Evolutionary conservation across 2,113 vertebrate genomes (phyloP).

Genomic region (Suncus etruscus): DNA sequence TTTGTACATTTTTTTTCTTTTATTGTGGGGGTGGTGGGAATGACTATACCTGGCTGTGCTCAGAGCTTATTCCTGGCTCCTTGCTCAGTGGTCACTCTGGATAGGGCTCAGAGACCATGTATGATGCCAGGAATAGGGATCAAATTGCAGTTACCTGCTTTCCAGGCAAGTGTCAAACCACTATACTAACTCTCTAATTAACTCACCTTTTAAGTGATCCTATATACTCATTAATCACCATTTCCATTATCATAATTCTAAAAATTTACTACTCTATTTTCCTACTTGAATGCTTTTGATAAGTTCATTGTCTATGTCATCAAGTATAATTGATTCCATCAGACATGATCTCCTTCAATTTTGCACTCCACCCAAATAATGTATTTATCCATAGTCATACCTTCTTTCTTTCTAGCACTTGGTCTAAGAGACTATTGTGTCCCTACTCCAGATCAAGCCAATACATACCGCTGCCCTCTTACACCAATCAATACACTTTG

Average conservation of each 20-base stretch:
- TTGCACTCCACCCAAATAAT: conserved; percentile 1
- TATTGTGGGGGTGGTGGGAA: too few species aligned
- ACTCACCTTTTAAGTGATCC: not conserved
- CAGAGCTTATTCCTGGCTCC: too few species aligned
- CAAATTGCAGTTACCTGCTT: too few species aligned
- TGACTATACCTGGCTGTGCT: too few species aligned
- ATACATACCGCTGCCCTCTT: not conserved
- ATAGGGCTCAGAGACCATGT: too few species aligned
- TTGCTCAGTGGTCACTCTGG: too few species aligned
- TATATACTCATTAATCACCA: not conserved
- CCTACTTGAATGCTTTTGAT: not conserved
- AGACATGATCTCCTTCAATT: not conserved
- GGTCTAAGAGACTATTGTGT: not conserved
- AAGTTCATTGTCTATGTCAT: not conserved
- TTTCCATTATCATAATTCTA: not conserved
- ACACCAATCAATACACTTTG: not conserved
- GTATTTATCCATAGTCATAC: not conserved
- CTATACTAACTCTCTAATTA: not conserved
- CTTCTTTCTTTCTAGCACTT: not conserved
- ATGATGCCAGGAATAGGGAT: too few species aligned
- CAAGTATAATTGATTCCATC: not conserved
- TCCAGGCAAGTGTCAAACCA: too few species aligned
- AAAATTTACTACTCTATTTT: not conserved
- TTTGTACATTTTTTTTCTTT: too few species aligned
- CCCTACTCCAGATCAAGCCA: not conserved